Percentiles rank a stretch among this genome's conserved stretches.
These are phyloP conservation scores for Zaprionus ornatus DNA, from an alignment of 1,140 invertebrate species.

Conservation along the genomic window DNA sequence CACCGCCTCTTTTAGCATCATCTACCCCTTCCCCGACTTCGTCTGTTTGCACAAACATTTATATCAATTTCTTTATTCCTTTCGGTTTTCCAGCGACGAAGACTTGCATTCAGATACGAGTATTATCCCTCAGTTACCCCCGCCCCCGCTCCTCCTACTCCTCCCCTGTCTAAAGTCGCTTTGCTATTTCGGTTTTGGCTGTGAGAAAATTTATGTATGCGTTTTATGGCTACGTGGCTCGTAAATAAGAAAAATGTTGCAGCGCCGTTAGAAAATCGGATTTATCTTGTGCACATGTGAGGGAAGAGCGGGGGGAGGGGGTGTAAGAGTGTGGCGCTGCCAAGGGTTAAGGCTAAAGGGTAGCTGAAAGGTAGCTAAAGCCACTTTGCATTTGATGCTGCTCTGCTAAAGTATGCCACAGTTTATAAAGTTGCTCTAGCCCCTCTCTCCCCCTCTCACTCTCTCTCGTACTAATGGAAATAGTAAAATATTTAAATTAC, in stretches of 20 bases:
- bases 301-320: background rate
- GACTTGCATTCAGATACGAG: constrained; percentile 53
- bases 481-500: background rate
- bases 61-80: constrained; percentile 80
- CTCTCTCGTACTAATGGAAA: background rate
- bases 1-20: background rate
- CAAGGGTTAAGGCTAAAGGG: background rate
- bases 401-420: constrained; percentile 11
- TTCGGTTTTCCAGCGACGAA: constrained; percentile 40
- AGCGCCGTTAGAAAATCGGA: constrained; percentile 59
- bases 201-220: constrained; percentile 72
- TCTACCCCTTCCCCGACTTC: background rate
- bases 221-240: constrained; percentile 77
- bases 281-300: constrained; percentile 58
- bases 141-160: background rate
- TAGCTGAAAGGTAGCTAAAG: constrained; percentile 5
- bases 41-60: constrained; percentile 66
- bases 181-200: constrained; percentile 45
- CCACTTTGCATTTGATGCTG: constrained; percentile 31
- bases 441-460: background rate
- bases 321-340: background rate
- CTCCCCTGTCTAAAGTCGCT: constrained; percentile 2
- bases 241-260: constrained; percentile 81
- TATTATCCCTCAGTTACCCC: background rate
- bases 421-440: constrained; percentile 20